phyloP scores from a whole-genome alignment of 2,113 vertebrate species.

The Zosterops japonicus region DNA sequence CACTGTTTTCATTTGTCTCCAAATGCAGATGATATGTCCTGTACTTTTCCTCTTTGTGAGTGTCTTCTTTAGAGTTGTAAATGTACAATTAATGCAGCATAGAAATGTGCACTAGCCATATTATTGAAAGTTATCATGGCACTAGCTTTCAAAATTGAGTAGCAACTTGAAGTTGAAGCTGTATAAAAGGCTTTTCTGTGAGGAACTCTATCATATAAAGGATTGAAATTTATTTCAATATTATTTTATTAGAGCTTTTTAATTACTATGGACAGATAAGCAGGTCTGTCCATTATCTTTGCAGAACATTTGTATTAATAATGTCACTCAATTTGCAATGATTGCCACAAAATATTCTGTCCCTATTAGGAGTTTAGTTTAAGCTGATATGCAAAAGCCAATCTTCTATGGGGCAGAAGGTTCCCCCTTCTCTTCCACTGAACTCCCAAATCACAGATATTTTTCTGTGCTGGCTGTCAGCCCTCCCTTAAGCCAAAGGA shows the following conservation, averaged over 20 bases:
- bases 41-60: background rate
- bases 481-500: background rate
- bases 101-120: slow-evolving; percentile 23
- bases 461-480: background rate
- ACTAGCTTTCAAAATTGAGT: slow-evolving; percentile 61
- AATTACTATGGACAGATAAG: slow-evolving; percentile 60
- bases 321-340: background rate
- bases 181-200: slow-evolving; percentile 42
- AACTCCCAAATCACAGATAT: background rate
- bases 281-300: slow-evolving; percentile 30
- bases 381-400: background rate
- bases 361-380: background rate
- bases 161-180: slow-evolving; percentile 47
- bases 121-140: slow-evolving; percentile 68
- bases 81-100: slow-evolving; percentile 69
- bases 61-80: slow-evolving; percentile 50
- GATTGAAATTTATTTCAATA: slow-evolving; percentile 51
- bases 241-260: slow-evolving; percentile 67
- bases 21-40: slow-evolving; percentile 23
- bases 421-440: background rate
- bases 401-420: background rate
- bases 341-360: slow-evolving; percentile 9
- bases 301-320: slow-evolving; percentile 55
- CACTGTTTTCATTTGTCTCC: slow-evolving; percentile 54
- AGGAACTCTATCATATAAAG: slow-evolving; percentile 34